Conservation (phyloP, 2,113 vertebrate species). For the Notothenia coriiceps region DNA sequence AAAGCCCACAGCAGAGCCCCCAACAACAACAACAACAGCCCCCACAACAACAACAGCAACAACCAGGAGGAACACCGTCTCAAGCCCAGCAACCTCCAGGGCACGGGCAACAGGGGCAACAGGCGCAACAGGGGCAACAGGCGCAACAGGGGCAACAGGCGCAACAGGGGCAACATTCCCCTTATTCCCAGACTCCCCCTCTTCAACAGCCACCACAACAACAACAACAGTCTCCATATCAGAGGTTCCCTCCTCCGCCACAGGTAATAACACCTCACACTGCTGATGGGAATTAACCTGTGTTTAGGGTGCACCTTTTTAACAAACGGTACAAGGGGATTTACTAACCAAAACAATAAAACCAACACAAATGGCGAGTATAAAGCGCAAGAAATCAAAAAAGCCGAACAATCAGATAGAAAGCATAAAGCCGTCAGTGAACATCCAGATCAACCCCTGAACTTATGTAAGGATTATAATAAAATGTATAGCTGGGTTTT, state of each 20-base stretch:
- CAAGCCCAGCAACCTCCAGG: conserved; percentile 80
- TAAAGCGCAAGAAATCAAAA: background rate
- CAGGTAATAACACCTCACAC: conserved; percentile 85
- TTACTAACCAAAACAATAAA: background rate
- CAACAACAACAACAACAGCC: conserved; percentile 47
- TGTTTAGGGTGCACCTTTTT: background rate
- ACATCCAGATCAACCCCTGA: background rate
- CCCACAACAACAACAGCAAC: conserved; percentile 46
- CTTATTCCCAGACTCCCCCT: too few relatives aligned
- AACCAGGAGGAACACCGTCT: conserved; percentile 68
- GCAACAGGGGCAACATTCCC: too few relatives aligned
- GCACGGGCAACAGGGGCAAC: conserved; percentile 76
- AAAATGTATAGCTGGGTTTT: too few relatives aligned
- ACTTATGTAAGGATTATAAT: too few relatives aligned
- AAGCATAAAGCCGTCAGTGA: too few relatives aligned
- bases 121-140: conserved; percentile 71
- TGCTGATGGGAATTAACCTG: background rate
- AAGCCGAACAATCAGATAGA: background rate
- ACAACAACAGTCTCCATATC: conserved; percentile 88
- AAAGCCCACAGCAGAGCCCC: conserved; percentile 48
- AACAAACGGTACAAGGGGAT: background rate
- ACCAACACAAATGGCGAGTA: background rate
- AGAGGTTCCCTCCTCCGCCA: conserved; percentile 96
- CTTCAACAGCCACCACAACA: too few relatives aligned
- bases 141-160: conserved; percentile 18